These are phyloP conservation scores for Butorides virescens DNA, from an alignment of 2,113 vertebrate species.

Conservation along the genomic window DNA sequence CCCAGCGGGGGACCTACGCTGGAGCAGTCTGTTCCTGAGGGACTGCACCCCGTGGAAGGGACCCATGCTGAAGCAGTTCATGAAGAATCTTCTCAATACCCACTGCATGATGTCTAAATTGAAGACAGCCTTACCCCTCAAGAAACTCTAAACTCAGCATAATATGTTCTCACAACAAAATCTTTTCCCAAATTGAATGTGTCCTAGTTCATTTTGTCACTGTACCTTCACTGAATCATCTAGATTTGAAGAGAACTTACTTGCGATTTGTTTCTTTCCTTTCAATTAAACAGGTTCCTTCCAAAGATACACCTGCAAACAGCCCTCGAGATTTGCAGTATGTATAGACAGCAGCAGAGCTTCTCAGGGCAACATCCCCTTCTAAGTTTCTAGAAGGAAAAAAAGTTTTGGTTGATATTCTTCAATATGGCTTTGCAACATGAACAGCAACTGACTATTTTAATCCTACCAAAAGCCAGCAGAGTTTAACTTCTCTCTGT, in stretches of 20 bases:
- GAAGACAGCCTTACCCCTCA: not conserved
- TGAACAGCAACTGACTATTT: not conserved
- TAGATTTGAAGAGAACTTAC: slow-evolving; percentile 68
- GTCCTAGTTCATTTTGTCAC: not conserved
- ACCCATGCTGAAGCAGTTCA: not conserved
- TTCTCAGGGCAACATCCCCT: slow-evolving; percentile 89
- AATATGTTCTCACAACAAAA: not conserved
- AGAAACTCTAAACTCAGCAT: not conserved
- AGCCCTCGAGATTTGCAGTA: slow-evolving; percentile 93
- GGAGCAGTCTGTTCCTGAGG: not conserved
- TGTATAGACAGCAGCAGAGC: slow-evolving; percentile 89
- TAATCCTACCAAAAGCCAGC: not conserved
- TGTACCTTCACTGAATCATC: not conserved
- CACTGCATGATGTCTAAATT: not conserved
- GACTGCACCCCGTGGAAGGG: not conserved
- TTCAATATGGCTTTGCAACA: not conserved
- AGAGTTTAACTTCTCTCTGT: not conserved
- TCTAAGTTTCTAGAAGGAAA: slow-evolving; percentile 85
- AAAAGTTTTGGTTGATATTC: not conserved
- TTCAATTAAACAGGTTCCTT: slow-evolving; percentile 92
- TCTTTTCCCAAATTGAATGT: not conserved
- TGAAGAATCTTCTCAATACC: not conserved
- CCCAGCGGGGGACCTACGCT: fast-evolving
- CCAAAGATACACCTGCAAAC: slow-evolving; percentile 92
- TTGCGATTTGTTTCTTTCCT: slow-evolving; percentile 97